phyloP scores from a whole-genome alignment of 2,888 invertebrate genomes.

The Nomada fucata region DNA sequence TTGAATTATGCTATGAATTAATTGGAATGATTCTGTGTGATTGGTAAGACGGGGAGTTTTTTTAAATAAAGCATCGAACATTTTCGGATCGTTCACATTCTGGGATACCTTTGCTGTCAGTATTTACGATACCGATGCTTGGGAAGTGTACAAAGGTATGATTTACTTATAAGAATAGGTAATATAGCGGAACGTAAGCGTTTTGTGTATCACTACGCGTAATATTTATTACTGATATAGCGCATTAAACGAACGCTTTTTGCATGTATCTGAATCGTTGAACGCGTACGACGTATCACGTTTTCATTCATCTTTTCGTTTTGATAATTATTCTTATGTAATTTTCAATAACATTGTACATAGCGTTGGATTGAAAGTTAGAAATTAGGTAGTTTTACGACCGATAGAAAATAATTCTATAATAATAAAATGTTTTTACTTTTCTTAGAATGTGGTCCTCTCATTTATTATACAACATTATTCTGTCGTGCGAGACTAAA shows the following conservation, averaged over 20 bases:
- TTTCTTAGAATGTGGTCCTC: no score
- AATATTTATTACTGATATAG: slow-evolving; percentile 38
- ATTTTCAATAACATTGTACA: slow-evolving; percentile 27
- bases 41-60: background rate
- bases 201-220: slow-evolving; percentile 6
- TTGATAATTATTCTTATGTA: slow-evolving; percentile 8
- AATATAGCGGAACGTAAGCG: slow-evolving; percentile 17
- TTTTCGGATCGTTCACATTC: background rate
- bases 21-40: background rate
- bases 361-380: slow-evolving; percentile 10
- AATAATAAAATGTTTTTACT: no score
- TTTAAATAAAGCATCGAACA: background rate
- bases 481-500: slow-evolving; percentile 1
- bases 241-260: background rate
- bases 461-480: slow-evolving; percentile 24
- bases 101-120: background rate
- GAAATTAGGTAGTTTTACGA: slow-evolving; percentile 7
- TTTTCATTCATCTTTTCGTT: background rate
- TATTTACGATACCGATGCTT: slow-evolving; percentile 24
- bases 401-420: background rate
- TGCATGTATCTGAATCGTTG: background rate
- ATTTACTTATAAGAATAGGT: slow-evolving; percentile 32
- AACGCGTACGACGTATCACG: background rate
- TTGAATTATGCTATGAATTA: background rate
- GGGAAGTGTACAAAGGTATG: slow-evolving; percentile 14